Conservation (phyloP, 2,113 vertebrate species). For the Penelope pileata region DNA sequence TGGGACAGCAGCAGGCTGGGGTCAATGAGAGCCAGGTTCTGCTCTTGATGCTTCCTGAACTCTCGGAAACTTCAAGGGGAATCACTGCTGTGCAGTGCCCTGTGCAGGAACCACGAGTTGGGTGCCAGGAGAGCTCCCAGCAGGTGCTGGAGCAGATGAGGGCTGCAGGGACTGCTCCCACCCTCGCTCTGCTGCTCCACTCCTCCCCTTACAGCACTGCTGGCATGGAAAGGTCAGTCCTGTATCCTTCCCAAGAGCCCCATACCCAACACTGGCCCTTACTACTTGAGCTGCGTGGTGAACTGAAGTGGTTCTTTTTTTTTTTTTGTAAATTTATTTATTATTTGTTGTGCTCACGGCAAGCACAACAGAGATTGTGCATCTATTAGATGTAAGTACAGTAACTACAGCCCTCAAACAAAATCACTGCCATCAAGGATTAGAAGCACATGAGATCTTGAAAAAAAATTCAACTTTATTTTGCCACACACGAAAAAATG, state of each 20-base stretch:
- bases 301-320: background rate
- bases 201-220: background rate
- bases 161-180: background rate
- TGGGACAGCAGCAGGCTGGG: background rate
- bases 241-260: background rate
- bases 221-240: background rate
- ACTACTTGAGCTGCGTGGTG: background rate
- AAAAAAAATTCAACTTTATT: constrained; percentile 61
- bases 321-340: too few relatives aligned
- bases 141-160: rapidly evolving
- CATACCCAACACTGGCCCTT: background rate
- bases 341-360: background rate
- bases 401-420: background rate
- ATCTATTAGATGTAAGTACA: background rate
- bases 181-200: background rate
- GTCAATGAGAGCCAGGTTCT: background rate
- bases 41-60: background rate
- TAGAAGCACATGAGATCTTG: constrained; percentile 54
- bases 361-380: background rate
- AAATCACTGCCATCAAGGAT: constrained; percentile 3
- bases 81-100: background rate
- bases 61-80: background rate
- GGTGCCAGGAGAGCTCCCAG: rapidly evolving
- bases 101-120: background rate
- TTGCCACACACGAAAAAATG: constrained; percentile 33